phyloP scores from a whole-genome alignment of 1,140 invertebrate species.

The Formica exsecta region DNA sequence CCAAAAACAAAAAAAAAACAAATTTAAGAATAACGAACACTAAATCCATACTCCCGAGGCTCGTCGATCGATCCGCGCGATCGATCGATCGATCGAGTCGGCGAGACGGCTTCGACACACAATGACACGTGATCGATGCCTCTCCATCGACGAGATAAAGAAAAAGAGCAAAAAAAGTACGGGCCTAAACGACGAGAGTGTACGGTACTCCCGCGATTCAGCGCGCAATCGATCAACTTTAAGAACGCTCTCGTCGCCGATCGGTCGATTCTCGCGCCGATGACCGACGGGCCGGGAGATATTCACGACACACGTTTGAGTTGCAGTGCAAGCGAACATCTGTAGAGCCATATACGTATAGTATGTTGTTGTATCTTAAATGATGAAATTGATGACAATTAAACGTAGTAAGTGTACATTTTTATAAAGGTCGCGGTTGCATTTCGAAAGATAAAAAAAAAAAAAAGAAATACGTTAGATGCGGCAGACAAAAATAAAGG shows the following conservation, averaged over 20 bases:
- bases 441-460: constrained; percentile 72
- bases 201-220: constrained; percentile 54
- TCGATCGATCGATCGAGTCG: constrained; percentile 55
- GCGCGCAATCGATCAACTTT: constrained; percentile 49
- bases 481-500: constrained; percentile 63
- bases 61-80: constrained; percentile 57
- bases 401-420: constrained; percentile 83
- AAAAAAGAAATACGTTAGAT: constrained; percentile 58
- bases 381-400: constrained; percentile 78
- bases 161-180: constrained; percentile 59
- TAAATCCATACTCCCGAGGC: constrained; percentile 70
- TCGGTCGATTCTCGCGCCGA: constrained; percentile 57
- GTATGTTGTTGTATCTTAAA: constrained; percentile 87
- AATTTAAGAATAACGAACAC: constrained; percentile 75
- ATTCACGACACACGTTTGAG: constrained; percentile 86
- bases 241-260: constrained; percentile 33
- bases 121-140: constrained; percentile 65
- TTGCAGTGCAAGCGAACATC: constrained; percentile 87
- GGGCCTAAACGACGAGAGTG: constrained; percentile 65
- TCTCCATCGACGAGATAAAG: constrained; percentile 49
- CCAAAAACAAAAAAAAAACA: constrained; percentile 76
- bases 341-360: constrained; percentile 87
- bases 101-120: constrained; percentile 23
- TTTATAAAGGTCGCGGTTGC: constrained; percentile 79
- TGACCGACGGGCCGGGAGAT: constrained; percentile 65